Base-by-base conservation (phyloP, 2,797 vertebrate species). In the Xiphophorus birchmanni region DNA sequence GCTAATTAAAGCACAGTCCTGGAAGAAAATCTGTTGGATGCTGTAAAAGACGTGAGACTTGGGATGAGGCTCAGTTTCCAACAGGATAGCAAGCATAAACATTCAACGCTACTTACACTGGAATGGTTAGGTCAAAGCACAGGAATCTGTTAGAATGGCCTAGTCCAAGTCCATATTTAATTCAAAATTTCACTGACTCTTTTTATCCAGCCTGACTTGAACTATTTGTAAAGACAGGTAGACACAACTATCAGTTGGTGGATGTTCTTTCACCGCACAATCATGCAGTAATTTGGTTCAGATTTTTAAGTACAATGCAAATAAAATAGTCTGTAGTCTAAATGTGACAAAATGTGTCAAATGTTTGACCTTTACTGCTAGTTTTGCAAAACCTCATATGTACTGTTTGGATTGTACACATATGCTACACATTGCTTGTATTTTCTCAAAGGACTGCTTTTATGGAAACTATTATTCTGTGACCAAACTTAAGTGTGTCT, bases 391-490 rank as follows among this genome's bases (percentile, higher is more conserved):
- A 26, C 69, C 8, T 44, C 15, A 26, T 63, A 17, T 76, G 71
- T 35, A 73, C 45, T 42, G 40, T 75, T 86, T 85, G 37, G 82
- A 17, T 74, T 82, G 23, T 77, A 44, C 76, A 82, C 65, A 82
- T 91, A 82, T 89, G 87, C 75, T 82, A 78, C 75, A 82, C 75
- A 80, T 87, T 82, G 44, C 74, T 80, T 79, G 77, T 76, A 56
- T 88, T 89, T 82, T 85, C 81, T 83, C 6, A 75, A 79, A 91
- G 82, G n/a, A 23, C 47, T 48, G 77, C 29, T 45, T 67, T 72
- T 37, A 80, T 87, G 87, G 86, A 84, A 91, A 74, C 65, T 72
- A 54, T 89, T 86, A 83, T 75, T 74, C 12, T 74, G 48, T 79
- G 80, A 72, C 56, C 81, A 74, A 42, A 17, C 77, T 63, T 78